These are phyloP conservation scores for Prunella himalayana DNA, from an alignment of 2,113 vertebrate genomes.

Conservation along the genomic window DNA sequence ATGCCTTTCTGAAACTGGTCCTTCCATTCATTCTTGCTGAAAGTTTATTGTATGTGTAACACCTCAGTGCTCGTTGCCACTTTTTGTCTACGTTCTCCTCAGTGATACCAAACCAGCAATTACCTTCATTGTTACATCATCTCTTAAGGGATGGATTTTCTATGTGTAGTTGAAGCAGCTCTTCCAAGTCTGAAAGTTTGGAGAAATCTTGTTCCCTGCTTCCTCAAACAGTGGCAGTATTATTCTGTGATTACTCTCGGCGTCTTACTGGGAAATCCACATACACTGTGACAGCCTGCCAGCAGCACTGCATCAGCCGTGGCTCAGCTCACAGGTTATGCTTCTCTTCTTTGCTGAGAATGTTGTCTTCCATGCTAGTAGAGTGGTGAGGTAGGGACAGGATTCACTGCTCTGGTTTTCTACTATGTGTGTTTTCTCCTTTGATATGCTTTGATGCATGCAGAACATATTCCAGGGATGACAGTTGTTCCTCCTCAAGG, in stretches of 20 bases:
- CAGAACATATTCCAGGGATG: neutral
- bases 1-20: neutral
- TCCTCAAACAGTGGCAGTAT: neutral
- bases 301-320: neutral
- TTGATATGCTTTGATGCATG: neutral
- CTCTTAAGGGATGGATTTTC: neutral
- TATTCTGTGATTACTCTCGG: neutral
- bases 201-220: neutral
- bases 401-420: neutral
- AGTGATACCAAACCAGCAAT: neutral
- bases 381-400: neutral
- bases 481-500: neutral
- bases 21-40: neutral
- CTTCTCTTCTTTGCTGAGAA: neutral
- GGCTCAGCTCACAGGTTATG: neutral
- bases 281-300: accelerated
- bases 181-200: neutral
- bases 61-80: neutral
- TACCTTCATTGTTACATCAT: neutral
- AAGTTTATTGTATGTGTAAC: neutral
- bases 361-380: neutral
- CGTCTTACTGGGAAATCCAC: neutral
- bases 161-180: neutral
- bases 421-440: neutral
- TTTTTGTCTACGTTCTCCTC: neutral